Percentiles rank a stretch among this genome's conserved stretches.
Evolutionary conservation across 2,113 vertebrate genomes (phyloP).

Genomic region (Phodopus roborovskii): DNA sequence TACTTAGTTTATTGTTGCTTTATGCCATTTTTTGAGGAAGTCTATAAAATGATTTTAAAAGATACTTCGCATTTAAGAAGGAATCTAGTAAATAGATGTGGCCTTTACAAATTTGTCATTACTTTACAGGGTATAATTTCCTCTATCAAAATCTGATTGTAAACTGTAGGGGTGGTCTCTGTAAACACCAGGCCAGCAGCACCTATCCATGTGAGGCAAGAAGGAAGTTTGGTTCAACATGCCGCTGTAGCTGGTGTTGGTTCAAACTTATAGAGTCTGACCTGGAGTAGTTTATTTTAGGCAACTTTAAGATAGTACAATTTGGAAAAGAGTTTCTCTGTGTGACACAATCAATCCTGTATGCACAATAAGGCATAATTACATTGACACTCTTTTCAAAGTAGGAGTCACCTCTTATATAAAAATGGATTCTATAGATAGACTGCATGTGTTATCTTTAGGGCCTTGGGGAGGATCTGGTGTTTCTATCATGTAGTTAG

Average conservation of each 20-base stretch:
- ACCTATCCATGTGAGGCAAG: not conserved
- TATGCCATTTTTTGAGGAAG: not conserved
- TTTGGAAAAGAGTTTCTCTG: not conserved
- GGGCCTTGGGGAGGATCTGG: not conserved
- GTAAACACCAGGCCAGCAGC: not conserved
- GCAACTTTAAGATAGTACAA: not conserved
- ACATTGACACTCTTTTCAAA: not conserved
- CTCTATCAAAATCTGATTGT: not conserved
- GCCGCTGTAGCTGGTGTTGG: not conserved
- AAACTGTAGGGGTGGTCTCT: not conserved
- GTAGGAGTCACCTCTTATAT: not conserved
- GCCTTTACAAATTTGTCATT: not conserved
- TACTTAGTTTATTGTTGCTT: slow-evolving; percentile 2
- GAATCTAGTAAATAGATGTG: not conserved
- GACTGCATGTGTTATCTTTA: not conserved
- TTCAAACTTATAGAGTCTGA: not conserved
- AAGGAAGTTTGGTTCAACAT: not conserved
- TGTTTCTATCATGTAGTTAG: not conserved
- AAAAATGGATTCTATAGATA: not conserved
- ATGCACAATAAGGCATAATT: not conserved
- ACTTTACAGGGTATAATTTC: not conserved
- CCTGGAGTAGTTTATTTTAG: not conserved
- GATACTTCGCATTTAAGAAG: not conserved
- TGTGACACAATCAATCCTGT: not conserved
- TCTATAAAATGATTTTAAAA: slow-evolving; percentile 21